Conservation (phyloP, 2,113 vertebrate species). For the Sturnus vulgaris region DNA sequence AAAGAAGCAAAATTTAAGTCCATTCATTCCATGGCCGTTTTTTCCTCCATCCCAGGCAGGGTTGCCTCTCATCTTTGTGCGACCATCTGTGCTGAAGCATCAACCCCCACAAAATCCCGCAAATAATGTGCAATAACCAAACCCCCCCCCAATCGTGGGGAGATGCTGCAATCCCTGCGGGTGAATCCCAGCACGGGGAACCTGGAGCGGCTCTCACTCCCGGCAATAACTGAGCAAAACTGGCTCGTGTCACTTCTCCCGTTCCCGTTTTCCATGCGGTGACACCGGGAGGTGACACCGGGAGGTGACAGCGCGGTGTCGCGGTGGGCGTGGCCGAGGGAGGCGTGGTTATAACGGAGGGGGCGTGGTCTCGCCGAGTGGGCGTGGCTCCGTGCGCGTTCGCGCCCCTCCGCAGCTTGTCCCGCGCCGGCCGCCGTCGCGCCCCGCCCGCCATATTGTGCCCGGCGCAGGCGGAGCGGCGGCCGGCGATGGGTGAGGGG, state of each 20-base stretch:
- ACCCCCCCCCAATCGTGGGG: too few relatives aligned
- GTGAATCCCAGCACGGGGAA: not conserved
- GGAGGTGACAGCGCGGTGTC: not conserved
- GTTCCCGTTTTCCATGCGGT: not conserved
- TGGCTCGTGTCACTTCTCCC: not conserved
- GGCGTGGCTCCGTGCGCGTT: not conserved
- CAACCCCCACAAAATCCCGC: not conserved
- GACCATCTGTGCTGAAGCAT: not conserved
- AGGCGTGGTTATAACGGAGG: too few relatives aligned
- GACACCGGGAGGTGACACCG: not conserved
- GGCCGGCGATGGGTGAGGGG: not conserved
- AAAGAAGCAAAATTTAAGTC: fast-evolving
- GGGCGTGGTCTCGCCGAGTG: too few relatives aligned
- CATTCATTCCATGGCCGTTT: not conserved
- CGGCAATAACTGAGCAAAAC: fast-evolving
- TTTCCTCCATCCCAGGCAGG: not conserved
- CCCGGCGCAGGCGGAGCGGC: not conserved
- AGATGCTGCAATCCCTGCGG: too few relatives aligned
- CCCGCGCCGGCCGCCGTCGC: not conserved
- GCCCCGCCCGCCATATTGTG: not conserved
- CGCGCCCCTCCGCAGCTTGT: not conserved
- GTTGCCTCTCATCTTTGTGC: fast-evolving
- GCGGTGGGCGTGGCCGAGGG: too few relatives aligned
- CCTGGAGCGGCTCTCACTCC: not conserved
- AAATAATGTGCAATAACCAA: too few relatives aligned